Evolutionary conservation across 35 echinoderm and acorn worm genomes (phyloP).

Genomic region (Amphiura filiformis): DNA sequence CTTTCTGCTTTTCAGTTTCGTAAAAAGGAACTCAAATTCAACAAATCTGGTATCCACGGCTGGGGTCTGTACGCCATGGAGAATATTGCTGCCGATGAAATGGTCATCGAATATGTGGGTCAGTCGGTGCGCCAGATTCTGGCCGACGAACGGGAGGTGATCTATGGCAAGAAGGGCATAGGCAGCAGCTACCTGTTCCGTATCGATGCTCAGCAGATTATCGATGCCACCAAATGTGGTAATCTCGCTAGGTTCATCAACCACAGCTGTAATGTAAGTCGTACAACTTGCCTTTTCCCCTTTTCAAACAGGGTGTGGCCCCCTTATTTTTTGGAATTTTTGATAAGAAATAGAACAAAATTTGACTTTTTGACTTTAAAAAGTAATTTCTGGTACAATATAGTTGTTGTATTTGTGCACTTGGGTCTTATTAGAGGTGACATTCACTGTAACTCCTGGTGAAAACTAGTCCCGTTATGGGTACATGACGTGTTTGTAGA

Average conservation of each 20-base stretch:
- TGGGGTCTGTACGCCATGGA: constrained; percentile 99
- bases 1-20: constrained; percentile 73
- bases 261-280: constrained; percentile 94
- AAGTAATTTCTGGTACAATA: no score
- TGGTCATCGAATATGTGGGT: constrained; percentile 78
- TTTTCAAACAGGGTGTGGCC: no score
- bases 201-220: constrained; percentile 78
- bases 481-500: no score
- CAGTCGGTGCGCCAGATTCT: constrained; percentile 78
- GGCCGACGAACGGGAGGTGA: constrained; percentile 76
- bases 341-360: no score
- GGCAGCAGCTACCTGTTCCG: constrained; percentile 95
- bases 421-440: no score
- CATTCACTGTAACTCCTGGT: no score
- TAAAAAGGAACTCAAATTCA: constrained; percentile 95
- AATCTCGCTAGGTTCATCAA: constrained; percentile 98
- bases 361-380: no score
- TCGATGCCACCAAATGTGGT: constrained; percentile 95
- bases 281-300: not conserved
- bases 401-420: no score
- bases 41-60: constrained; percentile 87
- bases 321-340: no score
- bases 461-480: no score
- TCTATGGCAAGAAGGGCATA: constrained; percentile 80
- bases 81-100: constrained; percentile 87